Conservation (phyloP, 2,113 vertebrate species). For the Prunella himalayana region DNA sequence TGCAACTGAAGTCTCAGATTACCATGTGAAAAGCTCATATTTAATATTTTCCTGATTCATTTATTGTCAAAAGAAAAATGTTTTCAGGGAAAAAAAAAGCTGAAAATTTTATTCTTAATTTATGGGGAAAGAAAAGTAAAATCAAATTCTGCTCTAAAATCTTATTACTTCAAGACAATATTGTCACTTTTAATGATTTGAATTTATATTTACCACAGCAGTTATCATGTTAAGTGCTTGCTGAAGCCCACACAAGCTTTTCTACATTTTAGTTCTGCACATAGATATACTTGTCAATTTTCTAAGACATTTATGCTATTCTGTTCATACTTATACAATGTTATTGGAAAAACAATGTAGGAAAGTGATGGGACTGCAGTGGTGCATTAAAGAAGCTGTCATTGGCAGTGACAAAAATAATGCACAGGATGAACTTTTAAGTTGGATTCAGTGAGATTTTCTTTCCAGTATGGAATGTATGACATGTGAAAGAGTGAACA, state of each 20-base stretch:
- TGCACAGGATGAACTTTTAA: not conserved
- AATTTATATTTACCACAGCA: not conserved
- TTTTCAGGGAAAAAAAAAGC: not conserved
- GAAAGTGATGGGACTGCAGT: not conserved
- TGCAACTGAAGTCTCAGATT: not conserved
- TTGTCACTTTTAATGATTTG: not conserved
- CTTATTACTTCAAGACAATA: not conserved
- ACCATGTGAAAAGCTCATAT: not conserved
- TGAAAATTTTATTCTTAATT: not conserved
- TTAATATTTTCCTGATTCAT: not conserved
- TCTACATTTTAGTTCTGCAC: not conserved
- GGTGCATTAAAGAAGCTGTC: not conserved
- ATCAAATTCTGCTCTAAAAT: not conserved
- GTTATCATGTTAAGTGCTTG: not conserved
- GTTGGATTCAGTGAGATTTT: not conserved
- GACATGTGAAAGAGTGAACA: not conserved
- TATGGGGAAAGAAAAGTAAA: not conserved
- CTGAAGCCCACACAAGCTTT: not conserved
- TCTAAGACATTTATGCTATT: not conserved
- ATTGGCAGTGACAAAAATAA: not conserved
- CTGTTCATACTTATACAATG: not conserved
- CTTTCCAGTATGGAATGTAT: not conserved
- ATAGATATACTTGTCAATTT: not conserved
- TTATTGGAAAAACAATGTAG: not conserved
- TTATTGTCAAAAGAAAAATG: not conserved